Evolutionary conservation across 2,797 vertebrate genomes (phyloP).

Genomic region (Chelidonichthys spinosus): DNA sequence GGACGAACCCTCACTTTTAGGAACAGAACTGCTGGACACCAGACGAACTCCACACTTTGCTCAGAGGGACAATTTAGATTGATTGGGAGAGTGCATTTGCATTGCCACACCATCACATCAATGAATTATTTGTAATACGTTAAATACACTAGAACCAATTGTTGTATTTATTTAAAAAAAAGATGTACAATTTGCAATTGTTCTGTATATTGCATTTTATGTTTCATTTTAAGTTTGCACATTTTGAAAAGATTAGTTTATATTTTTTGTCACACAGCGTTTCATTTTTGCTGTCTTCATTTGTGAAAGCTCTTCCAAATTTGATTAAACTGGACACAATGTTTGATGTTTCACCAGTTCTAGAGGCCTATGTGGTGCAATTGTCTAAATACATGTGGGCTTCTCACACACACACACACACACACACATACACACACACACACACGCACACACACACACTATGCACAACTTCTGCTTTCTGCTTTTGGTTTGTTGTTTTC

Average conservation of each 20-base stretch:
- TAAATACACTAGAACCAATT: constrained; percentile 26
- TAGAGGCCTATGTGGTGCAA: background rate
- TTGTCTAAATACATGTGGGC: background rate
- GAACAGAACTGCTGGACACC: background rate
- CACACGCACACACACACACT: background rate
- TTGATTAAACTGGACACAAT: constrained; percentile 18
- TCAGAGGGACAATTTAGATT: constrained; percentile 8
- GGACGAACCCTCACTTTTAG: background rate
- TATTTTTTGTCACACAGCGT: background rate
- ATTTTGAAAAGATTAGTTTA: constrained; percentile 13
- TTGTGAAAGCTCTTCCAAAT: background rate
- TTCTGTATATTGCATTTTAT: constrained; percentile 9
- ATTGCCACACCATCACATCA: background rate
- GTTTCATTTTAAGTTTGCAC: constrained; percentile 32
- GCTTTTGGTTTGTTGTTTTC: background rate
- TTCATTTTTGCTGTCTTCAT: constrained; percentile 6
- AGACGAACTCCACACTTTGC: constrained; percentile 4
- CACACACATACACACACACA: too few species aligned
- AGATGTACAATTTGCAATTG: background rate
- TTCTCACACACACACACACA: background rate
- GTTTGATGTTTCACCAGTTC: background rate
- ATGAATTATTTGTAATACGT: background rate
- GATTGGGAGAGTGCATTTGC: background rate
- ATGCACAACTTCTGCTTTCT: background rate
- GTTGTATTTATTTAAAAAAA: constrained; percentile 49